These are phyloP conservation scores for Epirrita christyi DNA, from an alignment of 2,888 invertebrate genomes.

Conservation along the genomic window DNA sequence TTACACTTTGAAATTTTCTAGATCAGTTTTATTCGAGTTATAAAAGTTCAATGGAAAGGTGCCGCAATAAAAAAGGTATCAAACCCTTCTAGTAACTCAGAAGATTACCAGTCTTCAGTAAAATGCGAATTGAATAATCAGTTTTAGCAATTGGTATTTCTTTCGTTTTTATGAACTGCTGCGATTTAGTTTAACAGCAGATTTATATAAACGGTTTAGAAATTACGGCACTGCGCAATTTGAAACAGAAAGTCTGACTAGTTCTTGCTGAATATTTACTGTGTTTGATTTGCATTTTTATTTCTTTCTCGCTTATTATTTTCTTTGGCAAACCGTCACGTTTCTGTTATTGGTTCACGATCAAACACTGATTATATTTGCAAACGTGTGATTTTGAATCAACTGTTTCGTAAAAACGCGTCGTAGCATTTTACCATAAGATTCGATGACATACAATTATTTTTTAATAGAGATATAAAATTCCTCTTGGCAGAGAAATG, in stretches of 20 bases:
- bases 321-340: too few relatives aligned
- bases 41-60: conserved; percentile 40
- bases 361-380: too few relatives aligned
- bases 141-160: conserved; percentile 13
- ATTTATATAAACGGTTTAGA: conserved; percentile 23
- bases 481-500: too few relatives aligned
- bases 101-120: conserved; percentile 24
- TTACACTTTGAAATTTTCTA: conserved; percentile 33
- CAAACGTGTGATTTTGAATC: too few relatives aligned
- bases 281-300: too few relatives aligned
- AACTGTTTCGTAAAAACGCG: too few relatives aligned
- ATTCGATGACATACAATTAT: too few relatives aligned
- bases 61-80: conserved; percentile 35
- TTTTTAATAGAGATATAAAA: too few relatives aligned
- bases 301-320: too few relatives aligned
- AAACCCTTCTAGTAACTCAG: conserved; percentile 34
- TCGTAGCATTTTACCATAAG: too few relatives aligned
- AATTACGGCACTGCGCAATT: conserved; percentile 11
- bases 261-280: not conserved
- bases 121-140: conserved; percentile 27
- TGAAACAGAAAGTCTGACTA: conserved; percentile 2
- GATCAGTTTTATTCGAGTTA: conserved; percentile 33
- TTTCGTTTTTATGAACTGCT: conserved; percentile 13
- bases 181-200: conserved; percentile 11
- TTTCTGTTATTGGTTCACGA: too few relatives aligned